Evolutionary conservation across 2,113 vertebrate genomes (phyloP), one percentile per base, ranked within the genome.

Genomic region (Dendrocopos noguchii): DNA sequence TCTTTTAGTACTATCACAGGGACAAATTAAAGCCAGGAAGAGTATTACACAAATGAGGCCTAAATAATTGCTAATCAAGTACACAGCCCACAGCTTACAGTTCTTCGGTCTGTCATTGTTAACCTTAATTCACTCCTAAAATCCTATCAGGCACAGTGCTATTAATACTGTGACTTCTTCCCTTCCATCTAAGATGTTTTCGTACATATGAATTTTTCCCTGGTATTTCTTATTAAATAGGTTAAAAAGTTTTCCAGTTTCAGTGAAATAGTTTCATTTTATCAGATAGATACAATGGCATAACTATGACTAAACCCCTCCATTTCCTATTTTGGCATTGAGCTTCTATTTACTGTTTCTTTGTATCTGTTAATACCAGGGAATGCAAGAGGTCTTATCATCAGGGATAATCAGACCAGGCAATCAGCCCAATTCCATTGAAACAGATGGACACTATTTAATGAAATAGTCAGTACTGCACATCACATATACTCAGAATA

Each of bases 111-210:
- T 67, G 46, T 46, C 19, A 55, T 80, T 80, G 61, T 92, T 97
- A 93, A 95, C 93, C 88, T 90, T 95, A 96, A 97, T 93, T 94
- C 82, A 60, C 55, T 71, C 74, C 79, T 90, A 80, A 88, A 57
- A 56, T 31, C 44, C 61, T 73, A 89, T 36, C 31, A 89, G 65
- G 81, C 34, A 88, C 46, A 70, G 15, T 31, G 77, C 84, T 97
- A 92, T 95, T 96, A 96, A 94, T 95, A 90, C 8, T 6, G 2
- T 9, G 22, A 20, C 53, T 84, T 80, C 4, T 34, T 76, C 86
- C 50, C 57, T 88, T 63, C 56, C 63, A 87, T 73, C 9, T 79
- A 50, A 84, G 8, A 39, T 56, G 7, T 2, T 74, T 87, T 75
- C 36, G 44, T 72, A 70, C 56, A 28, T 34, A 55, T 6, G 29